Evolutionary conservation across 2,113 vertebrate species (phyloP).

Genomic region (Lepidothrix coronata): DNA sequence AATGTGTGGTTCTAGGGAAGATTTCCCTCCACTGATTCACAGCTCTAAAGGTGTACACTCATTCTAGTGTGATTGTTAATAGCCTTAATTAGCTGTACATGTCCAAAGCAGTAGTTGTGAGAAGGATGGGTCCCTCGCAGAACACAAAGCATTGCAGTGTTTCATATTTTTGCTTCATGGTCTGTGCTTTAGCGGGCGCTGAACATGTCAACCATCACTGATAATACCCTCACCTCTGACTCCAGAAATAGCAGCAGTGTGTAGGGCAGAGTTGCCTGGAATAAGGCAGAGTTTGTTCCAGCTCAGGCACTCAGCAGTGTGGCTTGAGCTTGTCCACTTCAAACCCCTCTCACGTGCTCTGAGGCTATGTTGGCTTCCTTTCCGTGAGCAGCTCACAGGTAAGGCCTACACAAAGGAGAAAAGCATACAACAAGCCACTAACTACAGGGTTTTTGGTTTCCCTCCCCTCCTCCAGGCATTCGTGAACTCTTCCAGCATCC

Average conservation of each 20-base stretch:
- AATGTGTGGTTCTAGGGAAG: not conserved
- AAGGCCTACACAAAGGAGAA: not conserved
- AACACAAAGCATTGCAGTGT: not conserved
- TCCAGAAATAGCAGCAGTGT: not conserved
- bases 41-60: not conserved
- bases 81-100: not conserved
- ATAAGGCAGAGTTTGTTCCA: not conserved
- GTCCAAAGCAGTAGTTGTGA: not conserved
- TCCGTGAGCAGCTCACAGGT: not conserved
- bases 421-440: not conserved
- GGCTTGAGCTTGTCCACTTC: not conserved
- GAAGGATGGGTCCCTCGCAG: not conserved
- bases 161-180: not conserved
- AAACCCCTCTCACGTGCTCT: not conserved
- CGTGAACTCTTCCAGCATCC: not conserved
- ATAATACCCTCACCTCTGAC: not conserved
- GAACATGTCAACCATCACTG: not conserved
- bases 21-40: not conserved
- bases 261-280: not conserved
- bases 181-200: not conserved
- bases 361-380: not conserved
- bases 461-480: not conserved
- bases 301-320: rapidly evolving
- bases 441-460: not conserved
- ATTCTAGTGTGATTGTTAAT: not conserved